Conservation (phyloP, 2,113 vertebrate species). For the Malurus melanocephalus region DNA sequence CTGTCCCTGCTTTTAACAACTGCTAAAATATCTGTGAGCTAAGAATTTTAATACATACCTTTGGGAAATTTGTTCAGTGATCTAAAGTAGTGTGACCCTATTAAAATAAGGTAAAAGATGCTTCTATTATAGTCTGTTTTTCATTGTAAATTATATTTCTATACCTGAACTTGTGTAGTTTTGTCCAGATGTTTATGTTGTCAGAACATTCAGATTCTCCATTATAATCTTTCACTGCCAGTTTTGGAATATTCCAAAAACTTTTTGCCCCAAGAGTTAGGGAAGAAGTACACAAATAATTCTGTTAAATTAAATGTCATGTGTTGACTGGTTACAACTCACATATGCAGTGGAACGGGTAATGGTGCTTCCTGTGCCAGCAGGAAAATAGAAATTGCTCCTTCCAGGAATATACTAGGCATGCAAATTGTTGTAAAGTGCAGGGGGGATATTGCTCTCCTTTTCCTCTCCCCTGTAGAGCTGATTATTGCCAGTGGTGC, state of each 20-base stretch:
- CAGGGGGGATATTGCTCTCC: neutral
- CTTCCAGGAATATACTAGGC: neutral
- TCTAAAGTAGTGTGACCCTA: neutral
- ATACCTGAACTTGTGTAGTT: neutral
- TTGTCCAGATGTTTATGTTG: neutral
- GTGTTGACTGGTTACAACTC: neutral
- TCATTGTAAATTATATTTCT: neutral
- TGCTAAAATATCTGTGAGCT: neutral
- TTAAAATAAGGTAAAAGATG: neutral
- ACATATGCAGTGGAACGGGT: neutral
- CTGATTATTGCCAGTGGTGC: neutral
- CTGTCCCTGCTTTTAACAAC: neutral
- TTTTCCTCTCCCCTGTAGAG: neutral
- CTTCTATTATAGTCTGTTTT: neutral
- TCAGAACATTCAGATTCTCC: neutral
- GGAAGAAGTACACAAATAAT: neutral
- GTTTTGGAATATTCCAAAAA: neutral
- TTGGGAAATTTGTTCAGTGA: neutral
- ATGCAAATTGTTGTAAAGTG: neutral
- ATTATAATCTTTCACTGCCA: neutral
- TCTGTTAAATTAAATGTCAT: neutral
- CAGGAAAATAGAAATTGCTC: neutral
- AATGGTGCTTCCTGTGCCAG: neutral
- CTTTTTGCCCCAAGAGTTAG: neutral
- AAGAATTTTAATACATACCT: neutral